Percentiles rank a stretch among this genome's conserved stretches.
These are phyloP conservation scores for Drosophila obscura DNA, from an alignment of 1,140 invertebrate species.

Conservation along the genomic window DNA sequence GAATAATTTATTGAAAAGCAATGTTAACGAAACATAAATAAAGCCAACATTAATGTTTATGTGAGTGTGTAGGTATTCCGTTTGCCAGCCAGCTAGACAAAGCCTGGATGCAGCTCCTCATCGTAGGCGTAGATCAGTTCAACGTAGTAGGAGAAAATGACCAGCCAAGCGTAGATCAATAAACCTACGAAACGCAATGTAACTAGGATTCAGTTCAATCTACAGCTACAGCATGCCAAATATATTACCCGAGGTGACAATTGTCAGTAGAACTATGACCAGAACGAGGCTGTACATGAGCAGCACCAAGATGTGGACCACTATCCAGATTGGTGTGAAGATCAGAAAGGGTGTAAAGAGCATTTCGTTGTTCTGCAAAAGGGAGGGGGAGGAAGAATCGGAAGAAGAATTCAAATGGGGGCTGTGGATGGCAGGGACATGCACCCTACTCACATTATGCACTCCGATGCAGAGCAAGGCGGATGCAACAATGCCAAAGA, in stretches of 20 bases:
- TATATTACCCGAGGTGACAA: conserved; percentile 47
- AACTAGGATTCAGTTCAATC: not conserved
- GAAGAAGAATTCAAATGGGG: too few relatives aligned
- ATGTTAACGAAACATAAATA: too few relatives aligned
- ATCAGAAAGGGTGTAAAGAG: conserved; percentile 57
- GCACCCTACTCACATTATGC: conserved; percentile 53
- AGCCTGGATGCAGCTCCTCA: conserved; percentile 41
- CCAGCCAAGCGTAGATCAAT: conserved; percentile 58
- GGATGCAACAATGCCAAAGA: conserved; percentile 53
- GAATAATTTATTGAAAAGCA: too few relatives aligned
- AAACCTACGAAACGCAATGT: conserved; percentile 12
- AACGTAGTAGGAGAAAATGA: conserved; percentile 60
- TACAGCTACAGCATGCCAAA: too few relatives aligned
- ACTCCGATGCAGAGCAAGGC: conserved; percentile 58
- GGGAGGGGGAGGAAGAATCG: too few relatives aligned
- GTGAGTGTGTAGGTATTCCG: not conserved
- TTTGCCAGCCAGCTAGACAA: conserved; percentile 10
- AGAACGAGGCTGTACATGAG: conserved; percentile 39
- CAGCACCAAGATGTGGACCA: conserved; percentile 47
- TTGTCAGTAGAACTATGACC: conserved; percentile 31
- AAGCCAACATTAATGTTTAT: not conserved
- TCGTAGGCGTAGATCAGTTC: conserved; percentile 60
- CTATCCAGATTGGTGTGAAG: conserved; percentile 49
- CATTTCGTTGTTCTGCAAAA: conserved; percentile 62
- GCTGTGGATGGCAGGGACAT: too few relatives aligned